Evolutionary conservation across 30 jellyfish, hydroid and myxozoan species (phyloP), one percentile per base, ranked within the genome.

Genomic region (Sanderia malayensis): DNA sequence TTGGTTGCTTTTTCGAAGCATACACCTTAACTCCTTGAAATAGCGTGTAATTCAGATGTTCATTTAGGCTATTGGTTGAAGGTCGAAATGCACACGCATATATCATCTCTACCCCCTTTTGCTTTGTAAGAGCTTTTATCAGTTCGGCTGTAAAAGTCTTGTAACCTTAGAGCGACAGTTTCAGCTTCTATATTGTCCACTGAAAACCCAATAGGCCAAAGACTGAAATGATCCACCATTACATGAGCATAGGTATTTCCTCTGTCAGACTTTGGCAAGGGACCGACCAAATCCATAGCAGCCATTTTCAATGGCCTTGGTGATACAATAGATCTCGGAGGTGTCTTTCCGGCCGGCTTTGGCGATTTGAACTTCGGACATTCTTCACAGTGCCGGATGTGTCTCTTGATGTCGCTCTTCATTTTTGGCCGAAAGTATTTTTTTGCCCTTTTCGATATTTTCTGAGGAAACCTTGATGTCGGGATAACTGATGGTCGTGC

Each of bases 281-380:
- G 82, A 46, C 72, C 59, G 20, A 70, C 67, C 46, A 70, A 70
- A 27, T 70, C 71, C 82, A 70, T 70, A 18, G 82, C 71, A 22
- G 13, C 77, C 15, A 60, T 78, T 57, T 55, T 66, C 55, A 75
- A 49, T 17, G 87, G 87, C 61, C 71, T 75, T 34, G 61, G 66
- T 60, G 79, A 28, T 3, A 33, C 79, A 62, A 75, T 75, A 25
- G 79, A 45, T 31, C 61, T 75, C 70, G 61, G 4, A 37, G 87
- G 87, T 15, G 87, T 61, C 45, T 61, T 75, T 7, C 29, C 30
- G 11, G 87, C 87, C 10, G 87, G 87, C 26, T 75, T 75, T 28
- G 71, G 13, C 18, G 79, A 75, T 27, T 61, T 45, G 45, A 46
- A 60, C 25, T 67, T 34, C 31, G 67, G 15, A 55, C 67, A 55